Evolutionary conservation across 1,140 invertebrate species (phyloP).

Genomic region (Melitaea cinxia): DNA sequence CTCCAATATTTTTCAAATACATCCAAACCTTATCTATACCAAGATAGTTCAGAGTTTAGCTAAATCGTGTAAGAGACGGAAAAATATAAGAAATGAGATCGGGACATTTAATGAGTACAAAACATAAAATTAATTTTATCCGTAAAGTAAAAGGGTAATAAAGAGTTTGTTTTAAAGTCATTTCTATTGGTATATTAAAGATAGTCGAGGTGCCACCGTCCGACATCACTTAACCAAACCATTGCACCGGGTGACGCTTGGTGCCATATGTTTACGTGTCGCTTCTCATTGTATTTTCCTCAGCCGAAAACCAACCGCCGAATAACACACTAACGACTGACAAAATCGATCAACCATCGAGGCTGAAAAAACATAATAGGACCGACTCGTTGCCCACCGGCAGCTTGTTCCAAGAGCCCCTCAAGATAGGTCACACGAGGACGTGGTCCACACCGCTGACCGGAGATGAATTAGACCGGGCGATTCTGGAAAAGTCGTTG

Average conservation of each 20-base stretch:
- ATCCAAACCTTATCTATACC: too few relatives aligned
- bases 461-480: constrained; percentile 82
- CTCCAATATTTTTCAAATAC: too few relatives aligned
- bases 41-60: too few relatives aligned
- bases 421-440: constrained; percentile 82
- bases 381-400: constrained; percentile 67
- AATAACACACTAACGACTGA: constrained; percentile 73
- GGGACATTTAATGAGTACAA: too few relatives aligned
- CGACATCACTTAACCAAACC: constrained; percentile 51
- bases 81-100: too few relatives aligned
- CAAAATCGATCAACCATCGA: constrained; percentile 49
- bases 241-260: constrained; percentile 67
- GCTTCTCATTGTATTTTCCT: constrained; percentile 71
- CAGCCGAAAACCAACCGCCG: constrained; percentile 69
- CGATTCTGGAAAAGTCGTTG: constrained; percentile 76
- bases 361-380: constrained; percentile 63
- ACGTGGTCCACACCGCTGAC: constrained; percentile 85
- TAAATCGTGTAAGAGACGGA: too few relatives aligned
- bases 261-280: constrained; percentile 72
- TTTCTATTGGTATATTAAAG: background rate
- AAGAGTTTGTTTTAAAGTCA: too few relatives aligned
- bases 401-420: constrained; percentile 59
- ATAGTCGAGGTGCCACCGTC: constrained; percentile 44
- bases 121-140: too few relatives aligned
- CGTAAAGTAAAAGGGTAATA: too few relatives aligned